Percentiles rank a stretch among this genome's conserved stretches.
These are phyloP conservation scores for Oryzias javanicus DNA, from an alignment of 2,113 vertebrate species.

Conservation along the genomic window DNA sequence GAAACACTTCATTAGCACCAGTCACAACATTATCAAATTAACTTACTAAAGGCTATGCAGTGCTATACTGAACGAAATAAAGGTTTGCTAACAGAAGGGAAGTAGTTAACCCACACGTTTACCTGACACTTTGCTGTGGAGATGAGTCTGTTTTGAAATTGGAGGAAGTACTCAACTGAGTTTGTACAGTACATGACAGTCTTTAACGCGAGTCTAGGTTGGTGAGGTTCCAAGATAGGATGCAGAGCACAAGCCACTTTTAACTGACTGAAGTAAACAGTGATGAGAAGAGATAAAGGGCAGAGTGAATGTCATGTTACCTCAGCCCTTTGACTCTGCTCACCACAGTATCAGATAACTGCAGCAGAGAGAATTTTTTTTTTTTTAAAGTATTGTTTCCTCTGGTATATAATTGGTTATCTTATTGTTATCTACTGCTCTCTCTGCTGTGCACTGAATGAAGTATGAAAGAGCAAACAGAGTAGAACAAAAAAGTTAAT, in stretches of 20 bases:
- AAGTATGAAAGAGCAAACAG: slow-evolving; percentile 47
- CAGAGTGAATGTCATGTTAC: slow-evolving; percentile 80
- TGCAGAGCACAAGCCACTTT: slow-evolving; percentile 81
- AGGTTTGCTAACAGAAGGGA: not conserved
- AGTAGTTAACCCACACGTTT: slow-evolving; percentile 36
- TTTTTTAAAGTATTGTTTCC: slow-evolving; percentile 75
- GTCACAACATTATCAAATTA: slow-evolving; percentile 13
- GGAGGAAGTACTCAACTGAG: not conserved
- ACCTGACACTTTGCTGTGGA: slow-evolving; percentile 36
- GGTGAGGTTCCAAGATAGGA: slow-evolving; percentile 80
- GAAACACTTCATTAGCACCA: slow-evolving; percentile 44
- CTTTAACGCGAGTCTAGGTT: slow-evolving; percentile 17
- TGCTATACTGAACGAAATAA: slow-evolving; percentile 23
- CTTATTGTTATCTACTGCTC: slow-evolving; percentile 80
- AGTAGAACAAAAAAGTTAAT: slow-evolving; percentile 51
- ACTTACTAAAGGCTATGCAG: slow-evolving; percentile 8
- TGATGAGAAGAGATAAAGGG: slow-evolving; percentile 82
- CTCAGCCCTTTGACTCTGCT: slow-evolving; percentile 79
- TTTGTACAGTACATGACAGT: slow-evolving; percentile 45
- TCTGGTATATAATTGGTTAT: slow-evolving; percentile 87
- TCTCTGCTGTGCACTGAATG: slow-evolving; percentile 63
- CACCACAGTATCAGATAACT: slow-evolving; percentile 89
- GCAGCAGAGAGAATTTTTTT: slow-evolving; percentile 56
- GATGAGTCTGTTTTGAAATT: not conserved
- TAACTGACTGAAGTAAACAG: slow-evolving; percentile 87